These are phyloP conservation scores for Meloe dianella DNA, from an alignment of 2,888 invertebrate genomes.

Conservation along the genomic window DNA sequence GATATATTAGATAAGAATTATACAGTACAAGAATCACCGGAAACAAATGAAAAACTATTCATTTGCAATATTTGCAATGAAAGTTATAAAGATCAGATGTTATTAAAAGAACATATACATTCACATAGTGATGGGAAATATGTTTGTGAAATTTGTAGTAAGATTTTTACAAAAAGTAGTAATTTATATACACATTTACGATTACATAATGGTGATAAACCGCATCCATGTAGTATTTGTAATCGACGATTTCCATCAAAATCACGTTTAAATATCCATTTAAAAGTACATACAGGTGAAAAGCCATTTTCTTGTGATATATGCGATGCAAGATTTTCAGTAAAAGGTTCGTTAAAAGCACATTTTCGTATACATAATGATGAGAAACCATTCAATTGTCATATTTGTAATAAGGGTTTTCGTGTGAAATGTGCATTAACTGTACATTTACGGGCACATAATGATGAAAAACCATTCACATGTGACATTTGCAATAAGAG, in stretches of 20 bases:
- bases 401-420: not conserved
- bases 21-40: not conserved
- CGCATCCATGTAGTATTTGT: not conserved
- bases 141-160: not conserved
- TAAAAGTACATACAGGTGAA: not conserved
- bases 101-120: not conserved
- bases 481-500: not conserved
- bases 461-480: not conserved
- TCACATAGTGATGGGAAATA: not conserved
- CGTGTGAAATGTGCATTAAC: not conserved
- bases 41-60: not conserved
- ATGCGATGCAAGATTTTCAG: not conserved
- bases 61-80: not conserved
- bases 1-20: not conserved
- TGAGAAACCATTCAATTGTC: slow-evolving; percentile 1
- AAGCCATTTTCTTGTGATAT: not conserved
- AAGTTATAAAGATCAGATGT: not conserved
- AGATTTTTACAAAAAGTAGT: not conserved
- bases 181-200: slow-evolving; percentile 3
- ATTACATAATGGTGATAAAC: not conserved
- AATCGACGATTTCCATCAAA: not conserved
- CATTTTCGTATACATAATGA: slow-evolving; percentile 1
- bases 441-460: not conserved
- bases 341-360: not conserved
- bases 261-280: not conserved